Percentiles rank a stretch among this genome's conserved stretches.
These are phyloP conservation scores for Anguilla anguilla DNA, from an alignment of 2,797 vertebrate species.

Conservation along the genomic window DNA sequence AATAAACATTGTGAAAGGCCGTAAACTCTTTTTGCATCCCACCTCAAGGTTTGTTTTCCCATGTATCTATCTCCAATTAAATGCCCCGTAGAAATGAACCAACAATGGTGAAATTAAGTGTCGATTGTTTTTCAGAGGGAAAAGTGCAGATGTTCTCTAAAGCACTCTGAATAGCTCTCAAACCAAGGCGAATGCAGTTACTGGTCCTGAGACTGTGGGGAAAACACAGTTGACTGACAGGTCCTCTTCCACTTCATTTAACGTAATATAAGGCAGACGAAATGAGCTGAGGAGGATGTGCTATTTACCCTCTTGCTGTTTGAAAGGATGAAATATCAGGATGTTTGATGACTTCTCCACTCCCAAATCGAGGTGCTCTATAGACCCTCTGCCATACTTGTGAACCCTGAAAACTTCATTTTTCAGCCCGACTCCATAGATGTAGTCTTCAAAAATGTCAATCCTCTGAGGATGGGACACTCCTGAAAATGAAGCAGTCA, in stretches of 20 bases:
- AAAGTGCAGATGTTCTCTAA: not conserved
- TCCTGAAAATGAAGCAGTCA: slow-evolving; percentile 62
- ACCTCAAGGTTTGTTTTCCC: not conserved
- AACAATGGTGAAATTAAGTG: not conserved
- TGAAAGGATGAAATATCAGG: slow-evolving; percentile 82
- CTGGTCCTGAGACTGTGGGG: not conserved
- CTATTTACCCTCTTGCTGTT: slow-evolving; percentile 79
- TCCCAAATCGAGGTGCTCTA: slow-evolving; percentile 74
- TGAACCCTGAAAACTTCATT: slow-evolving; percentile 80
- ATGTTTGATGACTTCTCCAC: slow-evolving; percentile 80
- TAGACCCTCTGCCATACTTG: slow-evolving; percentile 76
- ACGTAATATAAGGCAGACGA: not conserved
- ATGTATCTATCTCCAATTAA: not conserved
- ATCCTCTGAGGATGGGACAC: slow-evolving; percentile 83
- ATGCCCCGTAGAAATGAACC: not conserved
- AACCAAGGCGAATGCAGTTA: not conserved
- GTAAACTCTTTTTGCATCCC: not conserved
- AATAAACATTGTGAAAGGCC: not conserved
- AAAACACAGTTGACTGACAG: not conserved
- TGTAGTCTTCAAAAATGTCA: slow-evolving; percentile 86
- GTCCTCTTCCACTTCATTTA: not conserved
- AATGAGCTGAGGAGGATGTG: not conserved
- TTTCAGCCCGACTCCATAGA: slow-evolving; percentile 82
- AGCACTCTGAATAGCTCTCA: not conserved
- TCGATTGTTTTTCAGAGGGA: not conserved